A percentile compares a stretch with the other conserved stretches of the same genome.
These are phyloP conservation scores for Planococcus citri DNA, from an alignment of 1,140 invertebrate genomes.

Conservation along the genomic window DNA sequence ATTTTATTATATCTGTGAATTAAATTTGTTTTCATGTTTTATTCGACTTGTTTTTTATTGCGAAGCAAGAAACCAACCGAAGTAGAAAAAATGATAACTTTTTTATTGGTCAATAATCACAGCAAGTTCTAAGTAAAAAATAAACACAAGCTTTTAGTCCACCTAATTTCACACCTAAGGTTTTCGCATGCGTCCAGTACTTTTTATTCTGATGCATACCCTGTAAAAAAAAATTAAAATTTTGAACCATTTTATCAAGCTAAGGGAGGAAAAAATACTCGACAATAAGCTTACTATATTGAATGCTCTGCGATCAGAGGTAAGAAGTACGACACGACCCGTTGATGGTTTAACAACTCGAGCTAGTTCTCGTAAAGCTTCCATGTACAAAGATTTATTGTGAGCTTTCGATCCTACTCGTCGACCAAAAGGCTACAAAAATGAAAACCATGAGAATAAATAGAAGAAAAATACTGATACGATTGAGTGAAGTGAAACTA, in stretches of 20 bases:
- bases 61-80: too few relatives aligned
- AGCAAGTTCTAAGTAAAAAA: slow-evolving; percentile 31
- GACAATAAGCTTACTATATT: neutral
- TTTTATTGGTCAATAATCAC: neutral
- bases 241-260: neutral
- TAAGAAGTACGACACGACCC: slow-evolving; percentile 42
- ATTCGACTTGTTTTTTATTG: neutral
- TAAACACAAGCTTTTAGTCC: slow-evolving; percentile 34
- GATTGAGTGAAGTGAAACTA: slow-evolving; percentile 24
- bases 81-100: neutral
- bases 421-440: slow-evolving; percentile 44
- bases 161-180: slow-evolving; percentile 34
- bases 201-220: slow-evolving; percentile 26
- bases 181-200: slow-evolving; percentile 31
- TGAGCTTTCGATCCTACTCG: slow-evolving; percentile 38
- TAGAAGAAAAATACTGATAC: slow-evolving; percentile 18
- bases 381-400: slow-evolving; percentile 41
- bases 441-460: slow-evolving; percentile 24
- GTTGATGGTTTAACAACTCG: slow-evolving; percentile 34
- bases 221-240: slow-evolving; percentile 29
- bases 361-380: slow-evolving; percentile 38
- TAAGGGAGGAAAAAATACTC: neutral
- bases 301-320: slow-evolving; percentile 37
- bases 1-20: neutral
- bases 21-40: neutral